Evolutionary conservation across 1,140 invertebrate genomes (phyloP).

Genomic region (Forficula auricularia): DNA sequence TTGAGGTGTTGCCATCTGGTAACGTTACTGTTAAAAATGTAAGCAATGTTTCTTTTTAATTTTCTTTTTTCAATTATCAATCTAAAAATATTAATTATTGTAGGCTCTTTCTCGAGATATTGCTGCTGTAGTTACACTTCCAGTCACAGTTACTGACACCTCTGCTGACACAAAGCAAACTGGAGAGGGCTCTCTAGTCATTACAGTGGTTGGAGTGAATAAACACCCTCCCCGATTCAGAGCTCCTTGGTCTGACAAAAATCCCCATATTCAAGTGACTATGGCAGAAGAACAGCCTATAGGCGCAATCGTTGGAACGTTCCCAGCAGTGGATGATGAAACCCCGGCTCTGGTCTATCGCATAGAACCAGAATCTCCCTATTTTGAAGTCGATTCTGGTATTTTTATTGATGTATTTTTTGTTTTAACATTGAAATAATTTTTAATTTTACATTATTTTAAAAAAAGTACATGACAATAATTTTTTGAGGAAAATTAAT

Average conservation of each 20-base stretch:
- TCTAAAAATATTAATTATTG: background rate
- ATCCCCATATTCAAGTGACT: background rate
- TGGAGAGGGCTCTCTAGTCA: constrained; percentile 56
- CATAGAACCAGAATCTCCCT: constrained; percentile 50
- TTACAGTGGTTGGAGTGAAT: constrained; percentile 71
- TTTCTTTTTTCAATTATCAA: background rate
- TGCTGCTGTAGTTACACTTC: constrained; percentile 55
- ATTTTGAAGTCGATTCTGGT: constrained; percentile 48
- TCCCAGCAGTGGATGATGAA: constrained; percentile 64
- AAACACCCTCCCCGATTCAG: constrained; percentile 43
- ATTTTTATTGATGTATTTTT: constrained; percentile 14
- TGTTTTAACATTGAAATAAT: background rate
- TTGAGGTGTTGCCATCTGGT: too few species aligned
- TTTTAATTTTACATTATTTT: background rate
- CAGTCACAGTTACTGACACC: constrained; percentile 60
- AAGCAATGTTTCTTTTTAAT: background rate
- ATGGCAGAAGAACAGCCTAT: constrained; percentile 69
- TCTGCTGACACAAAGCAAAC: constrained; percentile 59
- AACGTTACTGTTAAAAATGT: too few species aligned
- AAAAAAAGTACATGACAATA: too few species aligned
- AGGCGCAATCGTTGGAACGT: constrained; percentile 59
- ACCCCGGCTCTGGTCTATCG: constrained; percentile 61
- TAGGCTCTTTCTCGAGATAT: constrained; percentile 40
- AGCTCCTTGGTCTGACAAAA: constrained; percentile 42
- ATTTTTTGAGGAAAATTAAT: too few species aligned